phyloP scores from a whole-genome alignment of 2,888 invertebrate genomes.

The Drosophila atripex region DNA sequence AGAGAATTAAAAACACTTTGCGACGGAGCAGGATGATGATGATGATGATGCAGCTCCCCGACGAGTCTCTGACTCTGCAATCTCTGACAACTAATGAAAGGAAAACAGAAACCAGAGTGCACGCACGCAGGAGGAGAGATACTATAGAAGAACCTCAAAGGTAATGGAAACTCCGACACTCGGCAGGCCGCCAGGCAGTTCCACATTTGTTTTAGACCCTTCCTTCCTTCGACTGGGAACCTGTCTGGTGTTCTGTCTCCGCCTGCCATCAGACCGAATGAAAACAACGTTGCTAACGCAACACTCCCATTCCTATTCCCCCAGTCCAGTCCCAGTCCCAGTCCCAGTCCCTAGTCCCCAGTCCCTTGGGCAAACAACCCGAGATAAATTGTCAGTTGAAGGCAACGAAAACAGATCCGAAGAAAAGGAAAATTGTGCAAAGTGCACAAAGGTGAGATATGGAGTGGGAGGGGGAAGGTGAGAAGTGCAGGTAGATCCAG shows the following conservation, averaged over 20 bases:
- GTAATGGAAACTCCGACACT: constrained; percentile 68
- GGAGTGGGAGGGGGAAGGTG: constrained; percentile 24
- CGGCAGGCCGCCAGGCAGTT: constrained; percentile 12
- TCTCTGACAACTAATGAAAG: constrained; percentile 68
- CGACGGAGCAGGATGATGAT: constrained; percentile 52
- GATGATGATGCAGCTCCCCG: constrained; percentile 20
- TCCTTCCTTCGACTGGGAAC: constrained; percentile 37
- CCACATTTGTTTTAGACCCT: constrained; percentile 67
- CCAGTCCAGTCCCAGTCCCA: constrained; percentile 1
- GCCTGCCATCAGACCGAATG: constrained; percentile 38
- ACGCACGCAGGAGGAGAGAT: constrained; percentile 43
- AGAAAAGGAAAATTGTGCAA: constrained; percentile 70
- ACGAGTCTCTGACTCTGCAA: constrained; percentile 27
- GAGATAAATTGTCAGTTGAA: constrained; percentile 76
- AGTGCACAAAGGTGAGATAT: constrained; percentile 58
- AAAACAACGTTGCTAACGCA: no score
- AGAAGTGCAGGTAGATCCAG: constrained; percentile 26
- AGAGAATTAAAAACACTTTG: constrained; percentile 80
- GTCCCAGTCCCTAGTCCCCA: background rate
- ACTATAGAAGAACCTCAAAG: constrained; percentile 24
- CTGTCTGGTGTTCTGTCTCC: constrained; percentile 52
- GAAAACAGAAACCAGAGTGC: constrained; percentile 58
- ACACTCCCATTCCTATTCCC: no score
- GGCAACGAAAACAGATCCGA: constrained; percentile 35
- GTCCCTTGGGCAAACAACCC: constrained; percentile 64